Evolutionary conservation across 2,888 invertebrate species (phyloP).

Genomic region (Amphimallon solstitiale): DNA sequence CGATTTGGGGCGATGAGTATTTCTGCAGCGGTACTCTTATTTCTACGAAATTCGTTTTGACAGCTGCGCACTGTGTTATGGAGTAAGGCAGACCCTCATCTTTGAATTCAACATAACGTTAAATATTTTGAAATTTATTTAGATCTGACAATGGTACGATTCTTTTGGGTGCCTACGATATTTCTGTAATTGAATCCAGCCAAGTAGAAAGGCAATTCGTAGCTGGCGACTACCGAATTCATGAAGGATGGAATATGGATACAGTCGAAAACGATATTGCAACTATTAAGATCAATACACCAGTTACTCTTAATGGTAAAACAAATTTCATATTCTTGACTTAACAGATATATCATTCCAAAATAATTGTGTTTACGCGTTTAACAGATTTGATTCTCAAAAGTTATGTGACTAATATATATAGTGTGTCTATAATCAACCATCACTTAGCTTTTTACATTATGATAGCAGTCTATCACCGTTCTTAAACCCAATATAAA

Average conservation of each 20-base stretch:
- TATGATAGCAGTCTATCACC: too few species aligned
- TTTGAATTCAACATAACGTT: background rate
- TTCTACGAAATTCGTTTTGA: constrained; percentile 64
- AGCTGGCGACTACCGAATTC: constrained; percentile 30
- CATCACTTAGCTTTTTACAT: too few species aligned
- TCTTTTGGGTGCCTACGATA: constrained; percentile 53
- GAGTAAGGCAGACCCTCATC: constrained; percentile 2
- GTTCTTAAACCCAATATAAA: too few species aligned
- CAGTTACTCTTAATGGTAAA: constrained; percentile 21
- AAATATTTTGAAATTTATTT: constrained; percentile 56
- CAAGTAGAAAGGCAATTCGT: constrained; percentile 46
- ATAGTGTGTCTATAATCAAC: too few species aligned
- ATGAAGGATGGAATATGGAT: constrained; percentile 43
- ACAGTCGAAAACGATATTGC: constrained; percentile 63
- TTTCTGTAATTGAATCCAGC: constrained; percentile 51
- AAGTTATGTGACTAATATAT: too few species aligned
- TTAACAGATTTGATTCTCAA: too few species aligned
- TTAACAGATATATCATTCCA: too few species aligned
- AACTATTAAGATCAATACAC: constrained; percentile 13
- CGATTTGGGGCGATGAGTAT: background rate
- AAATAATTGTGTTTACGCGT: too few species aligned
- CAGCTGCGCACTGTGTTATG: constrained; percentile 65
- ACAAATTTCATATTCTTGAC: too few species aligned
- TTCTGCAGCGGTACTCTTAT: constrained; percentile 62
- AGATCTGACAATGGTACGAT: constrained; percentile 39